Conservation (phyloP, 2,888 invertebrate genomes). For the Habrosyne pyritoides region DNA sequence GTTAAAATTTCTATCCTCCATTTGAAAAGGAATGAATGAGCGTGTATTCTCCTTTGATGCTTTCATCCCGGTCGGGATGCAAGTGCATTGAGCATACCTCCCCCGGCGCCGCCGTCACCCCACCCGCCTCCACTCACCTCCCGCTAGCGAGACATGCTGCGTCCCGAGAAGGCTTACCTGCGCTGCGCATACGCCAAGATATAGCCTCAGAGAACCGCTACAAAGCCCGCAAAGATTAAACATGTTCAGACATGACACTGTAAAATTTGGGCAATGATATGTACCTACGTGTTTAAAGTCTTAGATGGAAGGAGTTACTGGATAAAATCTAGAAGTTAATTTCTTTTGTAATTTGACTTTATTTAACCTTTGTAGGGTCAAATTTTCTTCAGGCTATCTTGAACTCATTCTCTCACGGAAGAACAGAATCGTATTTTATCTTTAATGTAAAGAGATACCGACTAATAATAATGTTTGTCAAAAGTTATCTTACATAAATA, state of each 20-base stretch:
- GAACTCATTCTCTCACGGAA: no score
- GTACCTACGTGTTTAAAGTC: slow-evolving; percentile 8
- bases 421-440: no score
- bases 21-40: slow-evolving; percentile 16
- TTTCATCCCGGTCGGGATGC: slow-evolving; percentile 41
- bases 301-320: no score
- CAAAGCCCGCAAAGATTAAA: slow-evolving; percentile 50
- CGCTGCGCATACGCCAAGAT: slow-evolving; percentile 62
- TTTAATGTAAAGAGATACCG: no score
- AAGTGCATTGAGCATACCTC: slow-evolving; percentile 59
- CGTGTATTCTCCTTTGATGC: slow-evolving; percentile 18
- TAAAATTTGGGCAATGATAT: slow-evolving; percentile 18
- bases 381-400: no score
- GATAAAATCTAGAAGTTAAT: no score
- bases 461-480: no score
- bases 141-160: slow-evolving; percentile 22
- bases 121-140: slow-evolving; percentile 18
- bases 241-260: slow-evolving; percentile 23
- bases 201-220: slow-evolving; percentile 68
- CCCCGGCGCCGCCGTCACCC: no score
- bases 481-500: no score
- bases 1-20: not conserved
- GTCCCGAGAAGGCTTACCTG: slow-evolving; percentile 70
- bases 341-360: no score
- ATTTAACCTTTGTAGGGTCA: no score